Percentiles rank a stretch among this genome's conserved stretches.
Evolutionary conservation across 2,113 vertebrate species (phyloP).

Genomic region (Oreochromis spilurus): DNA sequence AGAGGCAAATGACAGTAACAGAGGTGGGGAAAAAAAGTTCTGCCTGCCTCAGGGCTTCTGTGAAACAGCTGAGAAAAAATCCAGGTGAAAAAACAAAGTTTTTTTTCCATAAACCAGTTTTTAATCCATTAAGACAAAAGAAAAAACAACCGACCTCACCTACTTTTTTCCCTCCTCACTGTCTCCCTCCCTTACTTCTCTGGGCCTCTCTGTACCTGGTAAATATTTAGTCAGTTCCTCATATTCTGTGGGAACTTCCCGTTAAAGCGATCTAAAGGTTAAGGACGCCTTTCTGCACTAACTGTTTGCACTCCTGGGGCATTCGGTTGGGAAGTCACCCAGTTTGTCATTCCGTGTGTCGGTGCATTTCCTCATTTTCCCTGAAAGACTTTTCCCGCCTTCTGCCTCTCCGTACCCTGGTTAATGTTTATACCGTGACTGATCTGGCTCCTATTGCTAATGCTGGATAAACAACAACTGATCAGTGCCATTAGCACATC

Average conservation of each 20-base stretch:
- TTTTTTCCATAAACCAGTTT: neutral
- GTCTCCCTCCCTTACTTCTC: neutral
- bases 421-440: conserved; percentile 60
- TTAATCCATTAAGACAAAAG: neutral
- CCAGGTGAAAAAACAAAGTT: neutral
- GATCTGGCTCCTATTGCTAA: conserved; percentile 47
- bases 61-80: neutral
- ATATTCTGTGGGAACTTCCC: neutral
- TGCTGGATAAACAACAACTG: conserved; percentile 58
- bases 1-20: neutral
- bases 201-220: neutral
- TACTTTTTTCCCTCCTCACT: accelerated
- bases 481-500: conserved; percentile 43
- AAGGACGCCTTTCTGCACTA: neutral
- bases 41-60: neutral
- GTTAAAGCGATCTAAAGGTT: neutral
- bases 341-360: neutral
- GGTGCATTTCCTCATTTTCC: conserved; percentile 20
- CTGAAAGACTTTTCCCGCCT: conserved; percentile 37
- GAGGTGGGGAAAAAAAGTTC: neutral
- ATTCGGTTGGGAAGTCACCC: neutral
- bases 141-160: neutral
- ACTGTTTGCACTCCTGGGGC: neutral
- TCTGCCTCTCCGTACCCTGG: conserved; percentile 10
- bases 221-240: conserved; percentile 2